These are phyloP conservation scores for Styela plicata DNA, from an alignment of 23 tunicate species.

Conservation along the genomic window DNA sequence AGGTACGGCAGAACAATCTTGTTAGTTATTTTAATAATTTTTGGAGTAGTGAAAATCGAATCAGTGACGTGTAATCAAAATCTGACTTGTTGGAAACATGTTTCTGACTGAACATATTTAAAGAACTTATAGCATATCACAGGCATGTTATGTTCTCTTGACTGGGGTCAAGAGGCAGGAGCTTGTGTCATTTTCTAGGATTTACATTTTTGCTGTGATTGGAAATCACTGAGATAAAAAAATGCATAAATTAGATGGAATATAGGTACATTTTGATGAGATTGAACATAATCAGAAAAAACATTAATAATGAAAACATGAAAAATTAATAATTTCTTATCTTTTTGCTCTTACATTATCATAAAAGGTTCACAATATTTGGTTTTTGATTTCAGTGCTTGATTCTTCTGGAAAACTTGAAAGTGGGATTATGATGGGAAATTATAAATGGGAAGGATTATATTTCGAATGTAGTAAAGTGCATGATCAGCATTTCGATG, in stretches of 20 bases:
- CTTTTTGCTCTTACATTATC: not conserved
- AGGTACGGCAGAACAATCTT: too few species aligned
- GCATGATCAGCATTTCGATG: not conserved
- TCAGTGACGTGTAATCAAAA: too few species aligned
- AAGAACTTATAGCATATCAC: too few species aligned
- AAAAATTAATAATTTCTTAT: too few species aligned
- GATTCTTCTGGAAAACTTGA: constrained; percentile 38
- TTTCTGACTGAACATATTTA: too few species aligned
- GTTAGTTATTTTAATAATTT: too few species aligned
- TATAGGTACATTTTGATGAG: not conserved
- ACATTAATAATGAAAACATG: not conserved
- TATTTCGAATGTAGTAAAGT: constrained; percentile 27
- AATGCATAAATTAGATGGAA: not conserved
- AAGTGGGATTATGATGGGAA: constrained; percentile 37
- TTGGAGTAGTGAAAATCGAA: too few species aligned
- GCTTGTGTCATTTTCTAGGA: too few species aligned
- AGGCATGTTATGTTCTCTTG: too few species aligned
- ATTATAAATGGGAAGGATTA: constrained; percentile 23
- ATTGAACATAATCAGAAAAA: too few species aligned
- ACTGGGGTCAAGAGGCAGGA: too few species aligned
- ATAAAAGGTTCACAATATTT: not conserved
- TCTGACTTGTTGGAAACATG: too few species aligned
- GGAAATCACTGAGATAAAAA: not conserved
- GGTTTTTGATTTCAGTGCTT: constrained; percentile 28
- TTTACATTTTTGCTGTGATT: not conserved